These are phyloP conservation scores for Eilema caniola DNA, from an alignment of 2,888 invertebrate species.

Conservation along the genomic window DNA sequence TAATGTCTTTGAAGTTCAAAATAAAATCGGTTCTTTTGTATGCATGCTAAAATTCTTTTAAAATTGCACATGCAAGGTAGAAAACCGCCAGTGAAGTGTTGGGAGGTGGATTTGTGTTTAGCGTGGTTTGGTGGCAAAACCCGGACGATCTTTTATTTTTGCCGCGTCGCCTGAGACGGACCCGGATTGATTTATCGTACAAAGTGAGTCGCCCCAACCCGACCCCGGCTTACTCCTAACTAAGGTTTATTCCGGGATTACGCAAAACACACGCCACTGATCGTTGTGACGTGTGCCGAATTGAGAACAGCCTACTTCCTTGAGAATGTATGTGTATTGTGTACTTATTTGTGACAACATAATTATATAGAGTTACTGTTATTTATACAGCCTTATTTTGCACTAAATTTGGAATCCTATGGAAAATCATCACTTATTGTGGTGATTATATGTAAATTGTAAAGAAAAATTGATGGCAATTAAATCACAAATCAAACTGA, in stretches of 20 bases:
- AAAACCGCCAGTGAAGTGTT: conserved; percentile 28
- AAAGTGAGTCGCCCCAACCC: conserved; percentile 73
- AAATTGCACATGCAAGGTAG: conserved; percentile 14
- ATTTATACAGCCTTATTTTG: neutral
- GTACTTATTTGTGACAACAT: conserved; percentile 1
- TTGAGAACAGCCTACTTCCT: conserved; percentile 61
- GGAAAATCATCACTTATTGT: no score
- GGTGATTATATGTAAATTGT: no score
- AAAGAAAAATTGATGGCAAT: no score
- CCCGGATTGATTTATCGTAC: conserved; percentile 82
- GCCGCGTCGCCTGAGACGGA: conserved; percentile 74
- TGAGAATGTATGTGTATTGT: conserved; percentile 14
- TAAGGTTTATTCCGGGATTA: conserved; percentile 79
- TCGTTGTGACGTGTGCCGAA: conserved; percentile 74
- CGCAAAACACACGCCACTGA: conserved; percentile 77
- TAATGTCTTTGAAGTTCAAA: neutral
- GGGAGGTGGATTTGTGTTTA: conserved; percentile 56
- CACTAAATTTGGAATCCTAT: neutral
- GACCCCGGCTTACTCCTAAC: conserved; percentile 77
- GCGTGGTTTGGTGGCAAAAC: conserved; percentile 43
- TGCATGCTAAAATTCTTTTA: conserved; percentile 2
- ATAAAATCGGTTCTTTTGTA: neutral
- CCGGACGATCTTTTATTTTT: conserved; percentile 74
- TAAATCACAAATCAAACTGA: no score
- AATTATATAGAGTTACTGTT: neutral